phyloP scores from a whole-genome alignment of 2,888 invertebrate genomes.

The Capitulum mitella region DNA sequence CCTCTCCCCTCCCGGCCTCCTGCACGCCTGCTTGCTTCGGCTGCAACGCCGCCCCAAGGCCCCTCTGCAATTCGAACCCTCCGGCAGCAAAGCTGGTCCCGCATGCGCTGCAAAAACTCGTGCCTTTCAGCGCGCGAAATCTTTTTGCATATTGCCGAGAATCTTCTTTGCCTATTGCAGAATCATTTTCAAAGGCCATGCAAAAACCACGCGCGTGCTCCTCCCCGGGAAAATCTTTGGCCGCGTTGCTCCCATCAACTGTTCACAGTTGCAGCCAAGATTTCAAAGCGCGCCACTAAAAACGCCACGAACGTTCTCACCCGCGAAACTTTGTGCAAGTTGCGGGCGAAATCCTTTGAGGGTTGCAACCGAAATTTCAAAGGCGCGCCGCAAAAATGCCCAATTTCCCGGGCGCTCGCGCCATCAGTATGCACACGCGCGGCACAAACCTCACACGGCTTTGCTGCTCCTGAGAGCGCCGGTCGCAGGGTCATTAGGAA shows the following conservation, averaged over 20 bases:
- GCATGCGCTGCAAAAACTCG: neutral
- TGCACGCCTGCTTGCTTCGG: slow-evolving; percentile 3
- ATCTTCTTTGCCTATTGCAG: neutral
- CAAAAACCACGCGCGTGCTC: neutral
- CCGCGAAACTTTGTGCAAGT: slow-evolving; percentile 25
- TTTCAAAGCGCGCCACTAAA: neutral
- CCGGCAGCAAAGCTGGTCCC: neutral
- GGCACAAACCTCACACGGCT: neutral
- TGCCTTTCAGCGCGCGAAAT: neutral
- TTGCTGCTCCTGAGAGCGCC: neutral
- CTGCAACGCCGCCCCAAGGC: neutral
- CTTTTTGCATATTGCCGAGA: neutral
- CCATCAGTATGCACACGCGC: slow-evolving; percentile 4
- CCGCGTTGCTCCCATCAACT: neutral
- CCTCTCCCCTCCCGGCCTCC: neutral
- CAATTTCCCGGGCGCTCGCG: neutral
- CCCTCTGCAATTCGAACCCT: neutral
- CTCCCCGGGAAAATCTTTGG: neutral
- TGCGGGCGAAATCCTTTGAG: slow-evolving; percentile 6
- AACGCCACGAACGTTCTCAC: neutral
- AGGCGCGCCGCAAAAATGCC: neutral
- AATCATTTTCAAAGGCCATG: neutral
- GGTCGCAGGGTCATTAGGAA: neutral
- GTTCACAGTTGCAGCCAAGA: neutral
- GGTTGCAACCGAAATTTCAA: slow-evolving; percentile 20